Percentiles rank a stretch among this genome's conserved stretches.
Conservation (phyloP, 2,888 invertebrate species). For the Metalampra italica region DNA sequence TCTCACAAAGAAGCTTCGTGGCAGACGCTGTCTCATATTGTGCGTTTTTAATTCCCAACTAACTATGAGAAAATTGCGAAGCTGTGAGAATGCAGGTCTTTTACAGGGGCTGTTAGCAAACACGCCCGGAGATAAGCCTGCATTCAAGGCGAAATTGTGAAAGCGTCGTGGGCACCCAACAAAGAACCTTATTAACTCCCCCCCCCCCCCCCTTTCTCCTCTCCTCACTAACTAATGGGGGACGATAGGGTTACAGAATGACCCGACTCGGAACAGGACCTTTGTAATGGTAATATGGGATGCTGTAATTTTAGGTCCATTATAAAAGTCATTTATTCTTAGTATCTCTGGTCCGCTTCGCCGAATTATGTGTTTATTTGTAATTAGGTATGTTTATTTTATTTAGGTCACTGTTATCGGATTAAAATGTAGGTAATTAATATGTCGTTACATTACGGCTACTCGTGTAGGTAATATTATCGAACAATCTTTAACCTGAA, state of each 20-base stretch:
- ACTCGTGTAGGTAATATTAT: too few relatives aligned
- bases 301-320: slow-evolving; percentile 39
- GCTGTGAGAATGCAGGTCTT: slow-evolving; percentile 42
- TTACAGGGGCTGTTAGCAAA: slow-evolving; percentile 54
- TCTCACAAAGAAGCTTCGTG: slow-evolving; percentile 31
- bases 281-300: slow-evolving; percentile 54
- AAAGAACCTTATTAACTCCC: slow-evolving; percentile 70
- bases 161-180: slow-evolving; percentile 51
- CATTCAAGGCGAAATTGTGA: slow-evolving; percentile 71
- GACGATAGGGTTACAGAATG: slow-evolving; percentile 59
- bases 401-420: too few relatives aligned
- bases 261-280: slow-evolving; percentile 36
- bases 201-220: slow-evolving; percentile 23
- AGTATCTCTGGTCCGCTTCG: background rate
- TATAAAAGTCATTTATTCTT: background rate
- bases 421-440: too few relatives aligned
- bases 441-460: too few relatives aligned
- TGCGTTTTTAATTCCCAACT: slow-evolving; percentile 56
- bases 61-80: slow-evolving; percentile 58
- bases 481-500: too few relatives aligned
- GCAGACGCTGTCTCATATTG: slow-evolving; percentile 36
- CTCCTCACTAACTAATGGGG: slow-evolving; percentile 70
- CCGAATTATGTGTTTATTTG: background rate
- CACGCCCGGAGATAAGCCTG: slow-evolving; percentile 65
- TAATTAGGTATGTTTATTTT: background rate